Conservation (phyloP, 2,888 invertebrate species). For the Tupiocoris notatus region DNA sequence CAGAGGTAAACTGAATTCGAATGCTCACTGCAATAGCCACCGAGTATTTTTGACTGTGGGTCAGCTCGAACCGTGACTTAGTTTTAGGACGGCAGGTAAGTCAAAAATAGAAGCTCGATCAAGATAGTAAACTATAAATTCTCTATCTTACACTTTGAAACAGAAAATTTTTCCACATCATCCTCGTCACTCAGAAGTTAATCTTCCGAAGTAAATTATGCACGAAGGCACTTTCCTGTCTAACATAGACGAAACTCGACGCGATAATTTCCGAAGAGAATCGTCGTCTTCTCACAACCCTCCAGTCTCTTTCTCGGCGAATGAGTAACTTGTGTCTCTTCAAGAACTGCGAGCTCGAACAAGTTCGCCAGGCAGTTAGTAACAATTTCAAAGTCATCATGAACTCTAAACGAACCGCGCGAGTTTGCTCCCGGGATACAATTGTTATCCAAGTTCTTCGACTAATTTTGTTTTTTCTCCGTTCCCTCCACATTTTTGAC, state of each 20-base stretch:
- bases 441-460: slow-evolving; percentile 34
- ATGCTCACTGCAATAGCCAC: no score
- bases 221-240: neutral
- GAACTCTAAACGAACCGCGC: slow-evolving; percentile 38
- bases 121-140: no score
- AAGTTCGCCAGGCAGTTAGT: slow-evolving; percentile 23
- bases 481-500: neutral
- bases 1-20: no score
- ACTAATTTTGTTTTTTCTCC: slow-evolving; percentile 9
- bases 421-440: slow-evolving; percentile 16
- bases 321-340: neutral
- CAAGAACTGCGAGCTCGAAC: neutral
- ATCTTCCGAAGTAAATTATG: neutral
- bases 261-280: slow-evolving; percentile 13
- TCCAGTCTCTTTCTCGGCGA: neutral
- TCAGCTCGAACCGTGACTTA: no score
- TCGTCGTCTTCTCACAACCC: neutral
- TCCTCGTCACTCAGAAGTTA: no score
- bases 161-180: no score
- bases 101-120: no score
- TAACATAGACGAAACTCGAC: slow-evolving; percentile 19
- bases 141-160: no score
- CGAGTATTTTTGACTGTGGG: no score
- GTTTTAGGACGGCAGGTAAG: no score
- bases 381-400: slow-evolving; percentile 41